Percentiles rank a stretch among this genome's conserved stretches.
phyloP scores from a whole-genome alignment of 2,113 vertebrate species.

The Brachypteracias leptosomus region DNA sequence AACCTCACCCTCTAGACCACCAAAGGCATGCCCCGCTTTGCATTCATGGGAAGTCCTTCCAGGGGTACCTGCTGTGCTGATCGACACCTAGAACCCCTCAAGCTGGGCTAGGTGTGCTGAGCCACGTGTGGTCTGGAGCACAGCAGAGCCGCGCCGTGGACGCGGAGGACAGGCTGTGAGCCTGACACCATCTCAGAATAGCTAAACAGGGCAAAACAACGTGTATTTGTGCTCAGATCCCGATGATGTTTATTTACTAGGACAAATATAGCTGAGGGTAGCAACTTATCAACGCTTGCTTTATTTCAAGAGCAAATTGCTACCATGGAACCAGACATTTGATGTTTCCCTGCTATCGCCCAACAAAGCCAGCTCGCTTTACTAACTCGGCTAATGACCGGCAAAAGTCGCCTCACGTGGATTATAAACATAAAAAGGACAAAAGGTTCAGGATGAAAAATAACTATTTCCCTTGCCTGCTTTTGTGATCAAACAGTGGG shows the following conservation, averaged over 20 bases:
- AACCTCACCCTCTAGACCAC: neutral
- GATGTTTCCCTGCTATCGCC: constrained; percentile 43
- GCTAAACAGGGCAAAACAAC: constrained; percentile 41
- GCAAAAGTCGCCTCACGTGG: neutral
- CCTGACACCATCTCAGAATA: constrained; percentile 28
- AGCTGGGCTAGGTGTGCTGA: neutral
- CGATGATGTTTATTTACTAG: constrained; percentile 63
- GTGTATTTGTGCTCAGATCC: constrained; percentile 44
- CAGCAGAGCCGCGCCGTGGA: fast-evolving
- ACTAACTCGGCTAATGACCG: neutral
- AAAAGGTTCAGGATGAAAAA: constrained; percentile 56
- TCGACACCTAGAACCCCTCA: neutral
- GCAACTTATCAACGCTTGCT: constrained; percentile 50
- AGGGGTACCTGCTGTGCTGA: neutral
- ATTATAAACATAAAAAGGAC: constrained; percentile 49
- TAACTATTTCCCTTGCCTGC: constrained; percentile 22
- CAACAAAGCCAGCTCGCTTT: constrained; percentile 41
- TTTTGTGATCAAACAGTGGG: constrained; percentile 54
- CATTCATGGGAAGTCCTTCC: neutral
- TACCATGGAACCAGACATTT: constrained; percentile 58
- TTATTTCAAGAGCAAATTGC: constrained; percentile 62
- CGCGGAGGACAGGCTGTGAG: neutral
- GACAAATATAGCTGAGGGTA: constrained; percentile 66
- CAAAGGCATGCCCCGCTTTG: neutral
- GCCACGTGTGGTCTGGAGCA: neutral